Conservation (phyloP, 2,113 vertebrate genomes). For the Menidia beryllina region DNA sequence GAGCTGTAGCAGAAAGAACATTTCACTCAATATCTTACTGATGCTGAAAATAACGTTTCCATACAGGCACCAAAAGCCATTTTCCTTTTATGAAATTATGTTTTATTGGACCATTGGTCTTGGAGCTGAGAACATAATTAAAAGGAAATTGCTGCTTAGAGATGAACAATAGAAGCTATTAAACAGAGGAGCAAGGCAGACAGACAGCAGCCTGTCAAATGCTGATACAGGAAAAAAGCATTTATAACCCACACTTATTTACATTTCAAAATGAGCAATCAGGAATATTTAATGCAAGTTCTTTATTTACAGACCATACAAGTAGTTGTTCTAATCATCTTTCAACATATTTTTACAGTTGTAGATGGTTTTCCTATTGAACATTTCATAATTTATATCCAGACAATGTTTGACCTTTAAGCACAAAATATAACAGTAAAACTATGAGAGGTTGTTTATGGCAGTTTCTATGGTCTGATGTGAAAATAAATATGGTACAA, state of each 20-base stretch:
- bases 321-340: too few relatives aligned
- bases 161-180: constrained; percentile 66
- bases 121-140: constrained; percentile 68
- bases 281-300: constrained; percentile 28
- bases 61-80: constrained; percentile 41
- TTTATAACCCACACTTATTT: constrained; percentile 44
- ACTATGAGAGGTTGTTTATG: too few relatives aligned
- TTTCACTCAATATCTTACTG: constrained; percentile 19
- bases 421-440: too few relatives aligned
- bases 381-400: too few relatives aligned
- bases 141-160: constrained; percentile 55
- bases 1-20: constrained; percentile 15
- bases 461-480: too few relatives aligned
- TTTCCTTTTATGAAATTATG: constrained; percentile 59
- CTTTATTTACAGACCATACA: too few relatives aligned
- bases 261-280: constrained; percentile 27
- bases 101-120: constrained; percentile 51
- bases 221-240: constrained; percentile 65
- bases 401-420: background rate
- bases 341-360: too few relatives aligned
- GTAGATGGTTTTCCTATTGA: too few relatives aligned
- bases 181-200: constrained; percentile 40
- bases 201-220: constrained; percentile 49
- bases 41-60: constrained; percentile 34
- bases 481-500: too few relatives aligned